Conservation (phyloP, 2,797 vertebrate species). For the Sebastes vulpes region DNA sequence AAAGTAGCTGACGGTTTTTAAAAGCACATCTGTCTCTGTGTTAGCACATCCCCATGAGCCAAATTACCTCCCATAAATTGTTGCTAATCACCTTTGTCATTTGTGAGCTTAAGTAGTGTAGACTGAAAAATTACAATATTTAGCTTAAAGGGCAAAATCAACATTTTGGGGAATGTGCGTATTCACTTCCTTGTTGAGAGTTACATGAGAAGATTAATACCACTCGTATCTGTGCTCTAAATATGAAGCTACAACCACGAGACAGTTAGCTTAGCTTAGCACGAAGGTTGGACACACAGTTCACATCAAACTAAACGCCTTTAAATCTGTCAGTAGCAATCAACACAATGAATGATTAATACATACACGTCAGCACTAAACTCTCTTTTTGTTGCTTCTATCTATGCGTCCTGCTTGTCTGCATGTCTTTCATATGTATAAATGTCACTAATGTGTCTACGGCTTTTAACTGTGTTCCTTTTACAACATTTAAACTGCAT, state of each 20-base stretch:
- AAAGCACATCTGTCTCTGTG: constrained; percentile 39
- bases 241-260: background rate
- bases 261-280: background rate
- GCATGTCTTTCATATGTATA: too few species aligned
- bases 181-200: background rate
- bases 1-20: constrained; percentile 27
- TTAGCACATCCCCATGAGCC: constrained; percentile 17
- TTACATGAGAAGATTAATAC: background rate
- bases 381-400: too few species aligned
- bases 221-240: background rate
- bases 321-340: too few species aligned
- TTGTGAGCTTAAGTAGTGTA: background rate
- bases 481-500: too few species aligned
- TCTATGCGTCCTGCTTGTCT: too few species aligned
- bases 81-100: constrained; percentile 9
- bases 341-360: too few species aligned
- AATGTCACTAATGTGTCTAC: too few species aligned
- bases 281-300: background rate
- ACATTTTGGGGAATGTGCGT: background rate
- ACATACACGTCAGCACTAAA: too few species aligned
- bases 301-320: too few species aligned
- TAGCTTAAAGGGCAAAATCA: background rate
- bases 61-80: constrained; percentile 28
- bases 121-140: background rate
- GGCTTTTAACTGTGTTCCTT: too few species aligned